Conservation (phyloP, 23 tunicate genomes). For the Halocynthia aurantium region DNA sequence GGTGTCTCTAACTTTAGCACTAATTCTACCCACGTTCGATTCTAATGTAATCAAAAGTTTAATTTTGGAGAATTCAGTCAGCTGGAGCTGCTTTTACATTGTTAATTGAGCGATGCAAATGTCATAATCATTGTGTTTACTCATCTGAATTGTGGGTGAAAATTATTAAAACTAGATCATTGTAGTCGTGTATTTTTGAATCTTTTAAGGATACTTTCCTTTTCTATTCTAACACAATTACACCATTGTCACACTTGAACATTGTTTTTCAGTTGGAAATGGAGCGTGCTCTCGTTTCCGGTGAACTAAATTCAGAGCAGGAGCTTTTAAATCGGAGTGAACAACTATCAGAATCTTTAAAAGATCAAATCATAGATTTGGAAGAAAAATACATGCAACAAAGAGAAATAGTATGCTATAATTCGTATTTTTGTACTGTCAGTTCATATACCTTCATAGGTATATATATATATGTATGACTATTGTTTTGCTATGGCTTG, state of each 20-base stretch:
- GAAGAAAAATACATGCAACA: conserved; percentile 79
- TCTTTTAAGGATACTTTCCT: too few species aligned
- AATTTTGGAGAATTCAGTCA: too few species aligned
- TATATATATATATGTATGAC: background rate
- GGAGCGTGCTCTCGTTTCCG: conserved; percentile 76
- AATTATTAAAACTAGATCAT: too few species aligned
- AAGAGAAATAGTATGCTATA: conserved; percentile 63
- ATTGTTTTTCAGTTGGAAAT: conserved; percentile 68
- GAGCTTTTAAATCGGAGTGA: conserved; percentile 36
- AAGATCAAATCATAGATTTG: conserved; percentile 68
- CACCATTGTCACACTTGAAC: too few species aligned
- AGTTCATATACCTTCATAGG: background rate
- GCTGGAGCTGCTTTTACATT: too few species aligned
- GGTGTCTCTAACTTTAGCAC: too few species aligned
- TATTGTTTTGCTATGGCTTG: background rate
- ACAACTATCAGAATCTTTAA: conserved; percentile 49
- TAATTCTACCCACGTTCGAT: too few species aligned
- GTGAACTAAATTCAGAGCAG: conserved; percentile 71
- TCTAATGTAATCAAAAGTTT: too few species aligned
- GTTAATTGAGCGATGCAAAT: background rate
- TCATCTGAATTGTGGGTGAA: background rate
- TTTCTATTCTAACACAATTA: too few species aligned
- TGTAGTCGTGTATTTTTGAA: too few species aligned
- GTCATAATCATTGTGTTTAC: background rate
- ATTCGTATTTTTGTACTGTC: background rate